These are phyloP conservation scores for Craterocephalus amniculus DNA, from an alignment of 2,797 vertebrate species.

Conservation along the genomic window DNA sequence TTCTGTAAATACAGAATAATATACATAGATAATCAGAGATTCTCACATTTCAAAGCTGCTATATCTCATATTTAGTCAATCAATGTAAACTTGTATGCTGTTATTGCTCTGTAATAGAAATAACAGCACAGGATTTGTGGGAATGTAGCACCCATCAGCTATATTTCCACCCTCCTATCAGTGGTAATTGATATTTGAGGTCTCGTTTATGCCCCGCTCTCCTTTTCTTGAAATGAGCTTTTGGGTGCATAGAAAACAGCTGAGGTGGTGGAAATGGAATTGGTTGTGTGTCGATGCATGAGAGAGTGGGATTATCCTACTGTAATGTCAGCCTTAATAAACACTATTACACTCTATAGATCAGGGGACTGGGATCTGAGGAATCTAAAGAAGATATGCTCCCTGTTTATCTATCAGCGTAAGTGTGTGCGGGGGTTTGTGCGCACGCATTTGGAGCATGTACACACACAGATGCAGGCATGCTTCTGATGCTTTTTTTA, in stretches of 20 bases:
- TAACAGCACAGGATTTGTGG: constrained; percentile 63
- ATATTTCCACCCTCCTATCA: constrained; percentile 61
- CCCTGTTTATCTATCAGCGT: constrained; percentile 51
- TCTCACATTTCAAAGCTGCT: constrained; percentile 16
- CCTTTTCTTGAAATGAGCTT: constrained; percentile 78
- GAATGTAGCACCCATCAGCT: constrained; percentile 77
- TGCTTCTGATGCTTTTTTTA: constrained; percentile 1
- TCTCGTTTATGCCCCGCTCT: constrained; percentile 62
- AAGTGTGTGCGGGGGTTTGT: constrained; percentile 51
- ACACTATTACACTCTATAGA: constrained; percentile 79
- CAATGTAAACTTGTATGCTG: constrained; percentile 53
- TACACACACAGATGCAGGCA: constrained; percentile 4
- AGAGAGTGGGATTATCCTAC: constrained; percentile 79
- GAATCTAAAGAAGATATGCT: constrained; percentile 71
- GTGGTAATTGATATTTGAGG: constrained; percentile 82
- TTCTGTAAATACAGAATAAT: neutral
- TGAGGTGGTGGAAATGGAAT: constrained; percentile 81
- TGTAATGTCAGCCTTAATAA: constrained; percentile 83
- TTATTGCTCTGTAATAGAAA: constrained; percentile 63
- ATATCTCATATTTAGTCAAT: constrained; percentile 47
- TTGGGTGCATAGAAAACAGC: constrained; percentile 72
- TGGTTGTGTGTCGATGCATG: constrained; percentile 82
- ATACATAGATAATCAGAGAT: constrained; percentile 8
- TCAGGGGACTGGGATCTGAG: constrained; percentile 49
- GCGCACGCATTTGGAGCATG: constrained; percentile 48